phyloP scores from a whole-genome alignment of 2,797 vertebrate species.

The Simalia tracyae region DNA sequence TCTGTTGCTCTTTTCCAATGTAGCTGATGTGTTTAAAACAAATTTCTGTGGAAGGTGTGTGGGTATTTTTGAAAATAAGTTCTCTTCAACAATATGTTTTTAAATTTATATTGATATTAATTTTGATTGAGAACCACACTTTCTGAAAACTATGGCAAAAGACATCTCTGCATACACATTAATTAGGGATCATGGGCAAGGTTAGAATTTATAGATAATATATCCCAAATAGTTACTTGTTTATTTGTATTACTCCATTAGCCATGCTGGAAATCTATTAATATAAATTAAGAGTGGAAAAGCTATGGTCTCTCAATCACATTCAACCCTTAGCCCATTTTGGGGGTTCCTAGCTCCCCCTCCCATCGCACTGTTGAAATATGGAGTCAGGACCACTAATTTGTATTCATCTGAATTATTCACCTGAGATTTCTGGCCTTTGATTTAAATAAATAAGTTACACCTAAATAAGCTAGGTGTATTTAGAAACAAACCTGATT shows the following conservation, averaged over 20 bases:
- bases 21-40: neutral
- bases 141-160: neutral
- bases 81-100: neutral
- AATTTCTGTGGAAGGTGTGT: neutral
- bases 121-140: neutral
- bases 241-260: neutral
- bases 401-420: neutral
- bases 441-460: neutral
- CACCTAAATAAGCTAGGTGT: neutral
- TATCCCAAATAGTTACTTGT: neutral
- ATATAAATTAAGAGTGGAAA: neutral
- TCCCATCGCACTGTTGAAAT: neutral
- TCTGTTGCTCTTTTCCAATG: neutral
- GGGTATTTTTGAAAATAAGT: neutral
- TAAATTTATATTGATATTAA: neutral
- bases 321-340: neutral
- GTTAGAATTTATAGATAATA: neutral
- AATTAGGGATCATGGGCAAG: neutral
- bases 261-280: neutral
- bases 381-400: neutral
- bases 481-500: neutral
- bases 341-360: neutral
- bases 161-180: neutral
- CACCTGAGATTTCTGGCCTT: neutral
- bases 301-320: neutral